phyloP scores from a whole-genome alignment of 2,888 invertebrate genomes.

The Chloroclystis v-ata region DNA sequence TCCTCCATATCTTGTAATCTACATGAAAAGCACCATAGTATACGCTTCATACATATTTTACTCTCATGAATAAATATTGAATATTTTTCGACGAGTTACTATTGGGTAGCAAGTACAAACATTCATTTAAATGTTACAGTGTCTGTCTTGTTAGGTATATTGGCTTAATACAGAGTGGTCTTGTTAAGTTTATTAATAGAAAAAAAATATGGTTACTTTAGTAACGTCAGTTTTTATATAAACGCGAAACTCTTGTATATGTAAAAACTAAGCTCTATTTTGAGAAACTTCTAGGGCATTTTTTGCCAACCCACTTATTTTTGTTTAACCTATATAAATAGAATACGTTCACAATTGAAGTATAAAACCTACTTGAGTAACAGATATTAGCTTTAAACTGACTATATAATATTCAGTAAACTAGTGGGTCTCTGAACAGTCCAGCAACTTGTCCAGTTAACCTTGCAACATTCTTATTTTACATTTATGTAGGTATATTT shows the following conservation, averaged over 20 bases:
- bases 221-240: too few species aligned
- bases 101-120: conserved; percentile 19
- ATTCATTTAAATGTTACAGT: conserved; percentile 34
- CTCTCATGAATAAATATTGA: conserved; percentile 59
- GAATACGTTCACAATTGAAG: neutral
- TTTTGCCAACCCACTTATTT: conserved; percentile 24
- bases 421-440: too few species aligned
- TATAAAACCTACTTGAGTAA: too few species aligned
- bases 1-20: conserved; percentile 34
- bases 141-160: conserved; percentile 16
- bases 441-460: too few species aligned
- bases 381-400: too few species aligned
- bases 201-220: too few species aligned
- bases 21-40: conserved; percentile 38
- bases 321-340: conserved; percentile 25
- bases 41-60: conserved; percentile 54
- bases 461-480: too few species aligned
- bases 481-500: too few species aligned
- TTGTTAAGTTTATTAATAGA: too few species aligned
- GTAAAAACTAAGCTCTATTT: too few species aligned
- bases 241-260: too few species aligned
- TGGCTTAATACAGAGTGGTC: conserved; percentile 6
- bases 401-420: too few species aligned
- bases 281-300: conserved; percentile 20
- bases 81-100: conserved; percentile 38